Base-by-base conservation (phyloP, 1,140 invertebrate species). In the Aradophagus sp. region DNA sequence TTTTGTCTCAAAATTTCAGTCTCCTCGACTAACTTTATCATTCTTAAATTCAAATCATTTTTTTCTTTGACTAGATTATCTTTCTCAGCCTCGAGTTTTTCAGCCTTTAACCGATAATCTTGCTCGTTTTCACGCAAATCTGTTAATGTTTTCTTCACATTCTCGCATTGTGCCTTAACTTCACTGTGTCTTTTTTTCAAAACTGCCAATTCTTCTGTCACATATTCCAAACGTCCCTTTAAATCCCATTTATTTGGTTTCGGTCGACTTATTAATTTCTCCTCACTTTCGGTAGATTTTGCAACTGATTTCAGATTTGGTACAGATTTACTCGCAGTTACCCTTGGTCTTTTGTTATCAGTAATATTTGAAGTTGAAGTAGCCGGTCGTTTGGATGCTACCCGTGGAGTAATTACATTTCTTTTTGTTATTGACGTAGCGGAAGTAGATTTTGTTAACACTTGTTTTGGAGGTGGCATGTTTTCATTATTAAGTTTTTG, bases 181-280 rank as follows among this genome's bases (percentile, higher is more conserved):
- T 79, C 78, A 68, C 88, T 88, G 67, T 88, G 86, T 68, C 89
- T 89, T 66, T 89, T 87, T 26, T 88, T 79, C 17, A 89, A 78
- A 61, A 68, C 14, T 2, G 56, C 35, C 6, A 84, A 31, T 36
- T 81, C 79, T 0, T 77, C 74, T 41, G 16, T 70, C 5, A 73
- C 29, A 3, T 76, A 75, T 13, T 74, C 81, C 2, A 82, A 74
- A 5, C 77, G 77, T 8, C 79, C 80, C 44, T 80, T 81, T 16
- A 79, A 48, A 45, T 85, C 82, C 83, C 83, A 85, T 32, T 80
- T 83, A 34, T 78, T 77, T 4, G 75, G 59, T 45, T 32, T 73
- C 39, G 39, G 75, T 12, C 32, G 29, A 23, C 48, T 36, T 17
- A 29, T 42, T 10, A 68, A 42, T 29, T 69, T 75, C 12, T 45